Conservation (phyloP, 2,797 vertebrate genomes). For the Gymnodraco acuticeps region DNA sequence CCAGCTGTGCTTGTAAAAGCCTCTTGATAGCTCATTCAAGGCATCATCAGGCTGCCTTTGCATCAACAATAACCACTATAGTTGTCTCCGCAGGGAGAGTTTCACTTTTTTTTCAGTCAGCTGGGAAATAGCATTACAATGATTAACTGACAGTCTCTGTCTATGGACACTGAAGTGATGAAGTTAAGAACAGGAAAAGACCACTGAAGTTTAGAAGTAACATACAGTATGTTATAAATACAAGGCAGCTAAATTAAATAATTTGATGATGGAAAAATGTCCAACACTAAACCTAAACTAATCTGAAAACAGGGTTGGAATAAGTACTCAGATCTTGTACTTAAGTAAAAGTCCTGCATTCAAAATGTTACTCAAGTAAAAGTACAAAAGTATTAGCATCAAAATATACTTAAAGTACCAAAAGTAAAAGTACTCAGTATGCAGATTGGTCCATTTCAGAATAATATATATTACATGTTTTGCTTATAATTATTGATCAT, state of each 20-base stretch:
- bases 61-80: slow-evolving; percentile 63
- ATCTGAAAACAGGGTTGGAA: neutral
- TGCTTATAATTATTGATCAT: too few species aligned
- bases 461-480: too few species aligned
- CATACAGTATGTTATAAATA: slow-evolving; percentile 13
- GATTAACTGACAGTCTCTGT: slow-evolving; percentile 20
- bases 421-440: too few species aligned
- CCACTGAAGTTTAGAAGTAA: neutral
- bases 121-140: slow-evolving; percentile 21
- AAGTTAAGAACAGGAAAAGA: slow-evolving; percentile 26
- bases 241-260: slow-evolving; percentile 9
- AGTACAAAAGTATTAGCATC: too few species aligned
- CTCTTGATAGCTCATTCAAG: slow-evolving; percentile 71
- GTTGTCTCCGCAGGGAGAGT: slow-evolving; percentile 35
- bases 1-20: slow-evolving; percentile 66
- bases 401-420: too few species aligned
- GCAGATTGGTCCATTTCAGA: too few species aligned
- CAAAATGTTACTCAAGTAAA: too few species aligned
- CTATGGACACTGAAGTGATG: neutral
- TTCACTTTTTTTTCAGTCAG: slow-evolving; percentile 50
- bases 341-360: too few species aligned
- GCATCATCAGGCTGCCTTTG: slow-evolving; percentile 68
- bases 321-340: too few species aligned
- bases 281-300: neutral
- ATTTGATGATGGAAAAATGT: slow-evolving; percentile 21